phyloP scores from a whole-genome alignment of 2,113 vertebrate species.

The Accipiter virgatus region DNA sequence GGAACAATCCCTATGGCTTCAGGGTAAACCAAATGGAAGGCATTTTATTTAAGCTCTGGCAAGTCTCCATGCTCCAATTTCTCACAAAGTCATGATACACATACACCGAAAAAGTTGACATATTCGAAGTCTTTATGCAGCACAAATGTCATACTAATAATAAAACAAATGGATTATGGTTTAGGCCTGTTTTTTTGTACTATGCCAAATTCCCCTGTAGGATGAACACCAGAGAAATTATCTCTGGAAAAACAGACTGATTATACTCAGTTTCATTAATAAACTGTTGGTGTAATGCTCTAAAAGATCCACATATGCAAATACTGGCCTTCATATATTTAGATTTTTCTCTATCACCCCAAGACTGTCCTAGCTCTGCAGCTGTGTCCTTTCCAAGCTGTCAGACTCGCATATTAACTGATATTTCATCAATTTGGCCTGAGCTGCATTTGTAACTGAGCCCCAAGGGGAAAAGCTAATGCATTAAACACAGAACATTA shows the following conservation, averaged over 20 bases:
- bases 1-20: not conserved
- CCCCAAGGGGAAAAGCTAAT: slow-evolving; percentile 59
- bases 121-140: not conserved
- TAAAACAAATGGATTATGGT: not conserved
- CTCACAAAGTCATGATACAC: not conserved
- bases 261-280: slow-evolving; percentile 1
- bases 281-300: not conserved
- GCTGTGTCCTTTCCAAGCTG: slow-evolving; percentile 71
- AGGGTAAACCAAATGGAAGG: slow-evolving; percentile 20
- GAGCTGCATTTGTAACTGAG: slow-evolving; percentile 63
- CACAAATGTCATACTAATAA: not conserved
- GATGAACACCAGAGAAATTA: slow-evolving; percentile 1
- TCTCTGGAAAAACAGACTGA: not conserved
- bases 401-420: slow-evolving; percentile 67
- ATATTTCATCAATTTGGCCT: slow-evolving; percentile 74
- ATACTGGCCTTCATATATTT: not conserved
- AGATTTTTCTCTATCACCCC: slow-evolving; percentile 15
- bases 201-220: not conserved
- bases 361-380: slow-evolving; percentile 46
- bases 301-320: not conserved
- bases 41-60: slow-evolving; percentile 32
- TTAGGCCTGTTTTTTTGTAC: not conserved
- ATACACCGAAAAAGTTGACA: not conserved
- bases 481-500: slow-evolving; percentile 53
- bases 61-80: not conserved